These are phyloP conservation scores for Drosophila setifemur DNA, from an alignment of 1,140 invertebrate species.

Conservation along the genomic window DNA sequence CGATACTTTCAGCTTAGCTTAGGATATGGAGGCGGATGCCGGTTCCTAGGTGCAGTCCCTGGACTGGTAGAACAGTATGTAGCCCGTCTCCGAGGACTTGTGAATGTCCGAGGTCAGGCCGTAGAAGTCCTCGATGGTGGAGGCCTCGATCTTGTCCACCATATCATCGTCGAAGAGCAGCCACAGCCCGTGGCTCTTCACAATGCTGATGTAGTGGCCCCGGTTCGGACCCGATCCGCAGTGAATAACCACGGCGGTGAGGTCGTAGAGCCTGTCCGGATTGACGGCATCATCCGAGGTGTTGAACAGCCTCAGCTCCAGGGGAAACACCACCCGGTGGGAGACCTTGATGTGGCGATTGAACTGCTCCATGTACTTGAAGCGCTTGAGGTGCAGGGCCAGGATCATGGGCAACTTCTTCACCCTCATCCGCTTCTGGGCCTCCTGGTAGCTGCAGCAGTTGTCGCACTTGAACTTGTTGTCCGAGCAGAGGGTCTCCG, in stretches of 20 bases:
- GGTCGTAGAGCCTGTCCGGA: slow-evolving; percentile 98
- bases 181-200: slow-evolving; percentile 99
- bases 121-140: slow-evolving; percentile 99
- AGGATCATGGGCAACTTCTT: slow-evolving; percentile 99
- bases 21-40: not conserved
- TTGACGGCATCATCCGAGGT: slow-evolving; percentile 99
- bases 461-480: slow-evolving; percentile 99
- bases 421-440: slow-evolving; percentile 97
- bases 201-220: slow-evolving; percentile 99
- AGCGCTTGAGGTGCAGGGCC: slow-evolving; percentile 98
- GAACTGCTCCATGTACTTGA: slow-evolving; percentile 99
- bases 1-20: slow-evolving; percentile 3
- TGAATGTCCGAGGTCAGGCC: slow-evolving; percentile 98
- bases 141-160: slow-evolving; percentile 99
- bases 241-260: slow-evolving; percentile 99
- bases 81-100: slow-evolving; percentile 99
- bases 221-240: slow-evolving; percentile 99
- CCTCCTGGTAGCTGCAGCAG: slow-evolving; percentile 99
- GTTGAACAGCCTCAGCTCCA: slow-evolving; percentile 98
- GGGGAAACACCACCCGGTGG: slow-evolving; percentile 98
- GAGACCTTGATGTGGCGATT: slow-evolving; percentile 99
- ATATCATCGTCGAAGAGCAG: slow-evolving; percentile 99
- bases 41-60: slow-evolving; percentile 86
- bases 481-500: slow-evolving; percentile 99
- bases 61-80: slow-evolving; percentile 99